phyloP scores from a whole-genome alignment of 2,797 vertebrate genomes.

The Halcyon badia region DNA sequence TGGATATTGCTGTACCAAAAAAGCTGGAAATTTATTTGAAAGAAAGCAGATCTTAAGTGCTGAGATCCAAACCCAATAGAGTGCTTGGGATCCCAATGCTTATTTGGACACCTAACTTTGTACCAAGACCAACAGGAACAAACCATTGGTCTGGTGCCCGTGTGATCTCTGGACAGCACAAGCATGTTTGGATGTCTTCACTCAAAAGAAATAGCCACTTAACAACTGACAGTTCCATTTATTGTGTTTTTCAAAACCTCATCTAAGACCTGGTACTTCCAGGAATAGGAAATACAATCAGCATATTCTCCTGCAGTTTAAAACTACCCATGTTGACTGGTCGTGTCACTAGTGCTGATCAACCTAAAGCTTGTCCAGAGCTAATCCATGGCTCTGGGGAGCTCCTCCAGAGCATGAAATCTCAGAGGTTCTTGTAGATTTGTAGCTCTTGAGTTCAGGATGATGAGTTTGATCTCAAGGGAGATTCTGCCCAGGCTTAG shows the following conservation, averaged over 20 bases:
- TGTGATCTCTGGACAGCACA: not conserved
- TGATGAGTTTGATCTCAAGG: not conserved
- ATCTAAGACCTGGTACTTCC: not conserved
- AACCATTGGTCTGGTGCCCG: accelerated
- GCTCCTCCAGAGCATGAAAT: not conserved
- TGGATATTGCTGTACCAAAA: not conserved
- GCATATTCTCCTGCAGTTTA: not conserved
- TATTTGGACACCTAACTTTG: not conserved
- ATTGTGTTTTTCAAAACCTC: not conserved
- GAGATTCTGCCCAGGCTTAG: not conserved
- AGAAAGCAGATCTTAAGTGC: not conserved
- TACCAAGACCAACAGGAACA: not conserved
- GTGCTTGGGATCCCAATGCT: not conserved
- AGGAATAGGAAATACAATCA: not conserved
- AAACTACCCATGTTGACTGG: accelerated
- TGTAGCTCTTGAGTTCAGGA: not conserved
- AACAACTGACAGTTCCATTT: not conserved
- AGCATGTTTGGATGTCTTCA: not conserved
- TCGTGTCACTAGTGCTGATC: not conserved
- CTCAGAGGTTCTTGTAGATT: not conserved
- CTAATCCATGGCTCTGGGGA: not conserved
- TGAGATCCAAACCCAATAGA: not conserved
- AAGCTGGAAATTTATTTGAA: not conserved
- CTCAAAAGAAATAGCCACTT: not conserved
- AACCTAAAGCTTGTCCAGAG: not conserved